These are phyloP conservation scores for Aix galericulata DNA, from an alignment of 2,113 vertebrate species.

Conservation along the genomic window DNA sequence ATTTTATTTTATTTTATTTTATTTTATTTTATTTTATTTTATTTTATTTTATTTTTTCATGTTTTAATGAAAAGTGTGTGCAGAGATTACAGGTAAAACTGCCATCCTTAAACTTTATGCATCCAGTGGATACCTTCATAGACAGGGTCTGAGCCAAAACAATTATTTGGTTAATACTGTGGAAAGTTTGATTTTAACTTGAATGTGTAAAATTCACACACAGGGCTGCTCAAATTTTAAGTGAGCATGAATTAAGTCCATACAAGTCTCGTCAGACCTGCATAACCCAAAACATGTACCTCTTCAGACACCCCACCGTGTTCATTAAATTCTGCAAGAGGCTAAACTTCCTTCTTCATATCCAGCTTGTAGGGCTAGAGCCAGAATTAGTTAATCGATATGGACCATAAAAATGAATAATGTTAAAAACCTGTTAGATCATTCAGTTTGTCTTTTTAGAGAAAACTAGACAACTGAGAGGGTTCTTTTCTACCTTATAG, in stretches of 20 bases:
- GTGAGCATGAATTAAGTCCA: background rate
- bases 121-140: background rate
- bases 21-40: background rate
- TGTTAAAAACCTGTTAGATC: background rate
- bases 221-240: background rate
- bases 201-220: background rate
- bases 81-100: background rate
- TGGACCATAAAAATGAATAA: background rate
- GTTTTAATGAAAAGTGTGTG: background rate
- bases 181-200: background rate
- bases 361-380: background rate
- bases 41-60: background rate
- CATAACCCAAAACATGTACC: background rate
- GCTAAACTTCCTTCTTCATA: background rate
- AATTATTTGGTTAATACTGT: background rate
- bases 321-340: background rate
- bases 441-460: background rate
- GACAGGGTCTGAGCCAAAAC: background rate
- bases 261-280: background rate
- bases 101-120: background rate
- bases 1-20: background rate
- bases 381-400: background rate
- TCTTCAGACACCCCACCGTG: background rate
- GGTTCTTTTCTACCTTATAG: background rate
- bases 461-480: background rate